Conservation (phyloP, 2,797 vertebrate species). For the Sciaenops ocellatus region DNA sequence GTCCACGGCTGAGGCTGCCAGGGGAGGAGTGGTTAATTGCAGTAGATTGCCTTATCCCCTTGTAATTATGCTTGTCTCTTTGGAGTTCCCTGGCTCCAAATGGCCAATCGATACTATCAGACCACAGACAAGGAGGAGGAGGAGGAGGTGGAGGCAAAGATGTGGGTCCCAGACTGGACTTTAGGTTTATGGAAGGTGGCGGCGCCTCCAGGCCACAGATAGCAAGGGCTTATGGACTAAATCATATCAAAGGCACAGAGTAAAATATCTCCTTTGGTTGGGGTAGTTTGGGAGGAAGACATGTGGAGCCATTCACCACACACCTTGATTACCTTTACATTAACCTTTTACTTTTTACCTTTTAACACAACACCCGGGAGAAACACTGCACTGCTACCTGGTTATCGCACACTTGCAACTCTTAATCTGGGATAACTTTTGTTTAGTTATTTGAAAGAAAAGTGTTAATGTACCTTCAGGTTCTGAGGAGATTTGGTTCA, state of each 20-base stretch:
- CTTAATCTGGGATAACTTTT: neutral
- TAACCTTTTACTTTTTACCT: too few relatives aligned
- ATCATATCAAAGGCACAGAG: slow-evolving; percentile 30
- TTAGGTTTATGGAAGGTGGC: slow-evolving; percentile 18
- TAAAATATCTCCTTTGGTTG: slow-evolving; percentile 23
- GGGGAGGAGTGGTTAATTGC: slow-evolving; percentile 87
- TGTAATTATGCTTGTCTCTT: slow-evolving; percentile 83
- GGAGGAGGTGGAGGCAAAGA: slow-evolving; percentile 58
- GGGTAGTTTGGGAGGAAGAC: slow-evolving; percentile 20
- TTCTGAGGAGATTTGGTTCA: neutral
- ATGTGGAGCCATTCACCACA: slow-evolving; percentile 19
- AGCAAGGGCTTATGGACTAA: slow-evolving; percentile 30
- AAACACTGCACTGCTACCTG: slow-evolving; percentile 11
- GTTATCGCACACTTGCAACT: slow-evolving; percentile 9
- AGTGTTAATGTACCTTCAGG: slow-evolving; percentile 4
- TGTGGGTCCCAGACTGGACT: slow-evolving; percentile 55
- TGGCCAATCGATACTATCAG: slow-evolving; percentile 73
- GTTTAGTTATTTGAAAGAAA: slow-evolving; percentile 16
- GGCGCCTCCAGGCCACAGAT: slow-evolving; percentile 45
- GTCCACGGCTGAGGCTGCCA: slow-evolving; percentile 70
- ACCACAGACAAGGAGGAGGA: slow-evolving; percentile 44
- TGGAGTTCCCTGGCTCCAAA: slow-evolving; percentile 75
- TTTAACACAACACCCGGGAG: slow-evolving; percentile 14
- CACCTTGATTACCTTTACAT: slow-evolving; percentile 32
- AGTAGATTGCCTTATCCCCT: slow-evolving; percentile 88